A percentile compares a stretch with the other conserved stretches of the same genome.
These are phyloP conservation scores for Condylura cristata DNA, from an alignment of 2,113 vertebrate species.

Conservation along the genomic window DNA sequence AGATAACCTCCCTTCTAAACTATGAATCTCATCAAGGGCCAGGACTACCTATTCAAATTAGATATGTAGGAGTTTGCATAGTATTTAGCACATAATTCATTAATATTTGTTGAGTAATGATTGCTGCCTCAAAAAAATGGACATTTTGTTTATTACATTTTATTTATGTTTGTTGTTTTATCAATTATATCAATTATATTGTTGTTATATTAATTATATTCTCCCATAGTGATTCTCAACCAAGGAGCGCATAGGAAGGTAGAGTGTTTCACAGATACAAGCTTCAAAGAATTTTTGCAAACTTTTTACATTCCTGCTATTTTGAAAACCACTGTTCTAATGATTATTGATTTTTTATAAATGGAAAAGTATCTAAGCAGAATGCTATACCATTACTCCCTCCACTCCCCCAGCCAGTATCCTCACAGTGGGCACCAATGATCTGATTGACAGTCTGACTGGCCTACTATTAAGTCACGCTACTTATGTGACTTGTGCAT, in stretches of 20 bases:
- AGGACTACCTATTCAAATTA: not conserved
- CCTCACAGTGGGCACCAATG: not conserved
- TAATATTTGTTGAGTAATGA: not conserved
- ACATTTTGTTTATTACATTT: not conserved
- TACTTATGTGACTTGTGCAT: not conserved
- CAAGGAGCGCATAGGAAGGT: not conserved
- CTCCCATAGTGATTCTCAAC: not conserved
- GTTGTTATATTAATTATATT: not conserved
- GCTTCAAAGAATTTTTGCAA: not conserved
- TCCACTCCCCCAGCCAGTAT: not conserved
- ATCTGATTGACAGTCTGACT: not conserved
- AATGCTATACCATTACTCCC: not conserved
- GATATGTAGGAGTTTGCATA: not conserved
- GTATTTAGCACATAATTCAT: not conserved
- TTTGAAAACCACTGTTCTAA: not conserved
- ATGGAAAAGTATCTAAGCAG: not conserved
- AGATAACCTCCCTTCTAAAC: slow-evolving; percentile 25
- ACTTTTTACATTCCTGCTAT: not conserved
- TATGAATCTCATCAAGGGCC: not conserved
- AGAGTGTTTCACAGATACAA: not conserved
- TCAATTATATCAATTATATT: not conserved
- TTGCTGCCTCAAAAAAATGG: not conserved
- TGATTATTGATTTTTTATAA: not conserved
- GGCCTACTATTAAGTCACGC: not conserved
- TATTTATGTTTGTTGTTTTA: not conserved